Evolutionary conservation across 92 coral and sea anemone species (phyloP).

Genomic region (Heliopora coerulea): DNA sequence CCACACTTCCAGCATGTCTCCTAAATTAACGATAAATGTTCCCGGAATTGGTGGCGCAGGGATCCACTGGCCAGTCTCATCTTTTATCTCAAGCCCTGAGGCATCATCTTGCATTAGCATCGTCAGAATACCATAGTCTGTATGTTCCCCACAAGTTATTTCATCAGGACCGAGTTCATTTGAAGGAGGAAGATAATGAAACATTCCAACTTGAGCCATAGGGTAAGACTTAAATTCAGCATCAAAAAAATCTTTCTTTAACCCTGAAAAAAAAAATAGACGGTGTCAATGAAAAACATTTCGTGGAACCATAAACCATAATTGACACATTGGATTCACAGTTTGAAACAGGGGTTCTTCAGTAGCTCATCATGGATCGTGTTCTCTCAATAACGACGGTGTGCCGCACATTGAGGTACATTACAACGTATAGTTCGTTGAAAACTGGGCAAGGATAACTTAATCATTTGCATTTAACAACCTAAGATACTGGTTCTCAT

Average conservation of each 20-base stretch:
- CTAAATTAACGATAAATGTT: constrained; percentile 68
- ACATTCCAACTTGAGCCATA: constrained; percentile 61
- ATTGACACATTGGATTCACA: no score
- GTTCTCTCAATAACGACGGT: no score
- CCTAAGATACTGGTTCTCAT: no score
- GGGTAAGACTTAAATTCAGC: constrained; percentile 52
- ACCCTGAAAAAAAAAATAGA: constrained; percentile 44
- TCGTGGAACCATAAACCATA: no score
- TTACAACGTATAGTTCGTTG: no score
- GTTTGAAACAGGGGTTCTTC: no score
- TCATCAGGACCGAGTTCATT: constrained; percentile 27
- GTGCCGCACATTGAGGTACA: no score
- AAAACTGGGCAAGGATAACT: no score
- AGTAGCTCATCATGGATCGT: no score
- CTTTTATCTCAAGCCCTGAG: constrained; percentile 67
- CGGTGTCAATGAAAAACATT: neutral
- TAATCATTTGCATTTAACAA: no score
- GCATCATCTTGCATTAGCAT: constrained; percentile 75
- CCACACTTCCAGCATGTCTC: constrained; percentile 79
- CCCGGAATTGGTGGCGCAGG: constrained; percentile 70
- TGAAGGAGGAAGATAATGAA: constrained; percentile 66
- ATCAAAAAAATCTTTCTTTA: constrained; percentile 54
- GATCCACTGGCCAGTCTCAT: constrained; percentile 63
- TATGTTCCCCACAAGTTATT: constrained; percentile 70
- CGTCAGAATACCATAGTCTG: constrained; percentile 74